Evolutionary conservation across 2,113 vertebrate species (phyloP).

Genomic region (Accipiter cooperii): DNA sequence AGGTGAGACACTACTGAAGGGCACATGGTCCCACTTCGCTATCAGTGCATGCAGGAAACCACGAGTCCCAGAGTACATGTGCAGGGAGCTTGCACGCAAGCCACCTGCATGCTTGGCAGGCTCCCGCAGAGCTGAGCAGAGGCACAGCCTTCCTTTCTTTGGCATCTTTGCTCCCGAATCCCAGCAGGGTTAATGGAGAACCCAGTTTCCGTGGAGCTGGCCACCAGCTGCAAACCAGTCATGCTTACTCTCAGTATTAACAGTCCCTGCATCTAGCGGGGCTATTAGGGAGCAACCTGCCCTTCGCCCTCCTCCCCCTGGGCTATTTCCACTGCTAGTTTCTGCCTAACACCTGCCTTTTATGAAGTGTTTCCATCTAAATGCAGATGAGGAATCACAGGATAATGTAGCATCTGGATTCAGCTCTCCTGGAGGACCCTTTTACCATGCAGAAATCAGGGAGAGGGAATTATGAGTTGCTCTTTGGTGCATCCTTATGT

Average conservation of each 20-base stretch:
- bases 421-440: background rate
- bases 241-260: background rate
- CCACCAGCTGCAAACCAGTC: background rate
- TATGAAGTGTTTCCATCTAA: background rate
- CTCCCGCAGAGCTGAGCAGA: background rate
- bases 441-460: background rate
- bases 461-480: background rate
- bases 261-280: background rate
- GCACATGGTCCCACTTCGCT: fast-evolving
- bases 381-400: background rate
- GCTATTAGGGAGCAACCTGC: background rate
- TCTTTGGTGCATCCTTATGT: background rate
- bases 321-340: background rate
- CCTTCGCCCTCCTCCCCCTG: background rate
- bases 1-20: background rate
- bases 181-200: background rate
- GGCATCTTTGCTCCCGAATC: background rate
- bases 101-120: background rate
- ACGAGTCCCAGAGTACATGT: fast-evolving
- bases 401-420: background rate
- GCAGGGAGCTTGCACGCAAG: background rate
- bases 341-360: background rate
- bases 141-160: background rate
- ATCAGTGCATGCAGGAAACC: background rate
- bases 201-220: background rate